Conservation (phyloP, 2,113 vertebrate species). For the Elanus axillaris region DNA sequence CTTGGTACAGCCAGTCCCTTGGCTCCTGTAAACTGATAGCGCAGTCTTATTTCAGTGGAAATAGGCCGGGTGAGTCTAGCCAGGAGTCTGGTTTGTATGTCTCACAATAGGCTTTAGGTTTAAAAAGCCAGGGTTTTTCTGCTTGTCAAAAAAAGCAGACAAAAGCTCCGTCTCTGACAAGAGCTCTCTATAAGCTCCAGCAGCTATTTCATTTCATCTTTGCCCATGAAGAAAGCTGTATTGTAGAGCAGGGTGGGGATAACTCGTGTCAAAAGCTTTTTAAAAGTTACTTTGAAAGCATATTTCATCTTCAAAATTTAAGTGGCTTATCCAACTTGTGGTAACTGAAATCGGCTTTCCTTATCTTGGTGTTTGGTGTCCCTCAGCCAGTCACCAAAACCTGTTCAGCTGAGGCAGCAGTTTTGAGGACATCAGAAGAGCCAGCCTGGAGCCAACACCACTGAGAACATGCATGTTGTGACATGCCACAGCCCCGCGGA, state of each 20-base stretch:
- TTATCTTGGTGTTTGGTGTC: neutral
- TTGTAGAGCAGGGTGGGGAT: conserved; percentile 15
- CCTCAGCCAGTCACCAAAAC: neutral
- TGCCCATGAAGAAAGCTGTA: conserved; percentile 2
- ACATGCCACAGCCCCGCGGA: neutral
- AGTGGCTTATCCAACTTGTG: conserved; percentile 46
- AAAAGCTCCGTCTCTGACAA: conserved; percentile 12
- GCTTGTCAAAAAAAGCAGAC: conserved; percentile 53
- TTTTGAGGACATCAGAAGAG: neutral
- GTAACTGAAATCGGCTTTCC: conserved; percentile 32
- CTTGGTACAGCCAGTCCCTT: neutral
- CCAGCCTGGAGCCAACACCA: neutral
- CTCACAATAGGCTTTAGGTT: conserved; percentile 44
- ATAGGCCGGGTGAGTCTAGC: neutral
- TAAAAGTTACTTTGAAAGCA: conserved; percentile 51
- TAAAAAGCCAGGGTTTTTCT: conserved; percentile 30
- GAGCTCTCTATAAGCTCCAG: conserved; percentile 14
- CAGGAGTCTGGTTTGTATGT: conserved; percentile 8
- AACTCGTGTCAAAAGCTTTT: conserved; percentile 39
- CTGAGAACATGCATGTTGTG: neutral
- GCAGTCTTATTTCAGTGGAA: neutral
- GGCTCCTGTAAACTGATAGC: neutral
- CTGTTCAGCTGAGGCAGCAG: conserved; percentile 31
- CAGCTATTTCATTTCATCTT: conserved; percentile 42
- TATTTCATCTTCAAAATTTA: conserved; percentile 52